Evolutionary conservation across 30 jellyfish, hydroid and myxozoan genomes (phyloP).

Genomic region (Hydra vulgaris): DNA sequence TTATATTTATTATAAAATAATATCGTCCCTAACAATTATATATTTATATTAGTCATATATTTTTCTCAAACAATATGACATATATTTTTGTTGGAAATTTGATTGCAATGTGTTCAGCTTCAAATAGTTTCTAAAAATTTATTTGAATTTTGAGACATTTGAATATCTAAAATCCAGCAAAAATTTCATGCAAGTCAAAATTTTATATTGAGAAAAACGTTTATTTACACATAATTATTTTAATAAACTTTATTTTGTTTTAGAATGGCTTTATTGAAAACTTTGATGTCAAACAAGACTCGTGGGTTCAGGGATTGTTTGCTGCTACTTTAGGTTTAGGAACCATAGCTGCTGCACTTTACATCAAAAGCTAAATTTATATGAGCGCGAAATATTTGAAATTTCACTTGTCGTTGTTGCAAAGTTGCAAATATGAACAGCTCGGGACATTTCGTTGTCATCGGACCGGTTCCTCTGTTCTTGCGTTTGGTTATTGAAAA

Average conservation of each 20-base stretch:
- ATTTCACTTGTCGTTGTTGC: slow-evolving; percentile 3
- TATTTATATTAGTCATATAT: no score
- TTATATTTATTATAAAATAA: no score
- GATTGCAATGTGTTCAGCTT: no score
- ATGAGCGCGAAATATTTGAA: no score
- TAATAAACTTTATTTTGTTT: neutral
- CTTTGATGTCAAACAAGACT: slow-evolving; percentile 45
- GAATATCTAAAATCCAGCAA: no score
- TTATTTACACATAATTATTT: neutral
- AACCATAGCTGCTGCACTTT: slow-evolving; percentile 94
- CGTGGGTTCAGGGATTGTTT: slow-evolving; percentile 86
- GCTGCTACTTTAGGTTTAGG: slow-evolving; percentile 97
- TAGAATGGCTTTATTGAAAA: slow-evolving; percentile 74
- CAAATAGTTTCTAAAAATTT: no score
- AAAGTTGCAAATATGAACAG: neutral
- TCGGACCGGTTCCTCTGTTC: neutral
- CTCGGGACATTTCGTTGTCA: neutral
- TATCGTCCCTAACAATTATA: no score
- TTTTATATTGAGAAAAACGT: no score
- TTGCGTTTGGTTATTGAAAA: neutral
- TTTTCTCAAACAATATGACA: no score
- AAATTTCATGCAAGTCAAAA: no score
- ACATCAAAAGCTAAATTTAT: slow-evolving; percentile 53
- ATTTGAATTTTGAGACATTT: no score
- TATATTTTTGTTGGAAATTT: no score